A percentile compares a stretch with the other conserved stretches of the same genome.
Evolutionary conservation across 2,888 invertebrate genomes (phyloP).

Genomic region (Eilema caniola): DNA sequence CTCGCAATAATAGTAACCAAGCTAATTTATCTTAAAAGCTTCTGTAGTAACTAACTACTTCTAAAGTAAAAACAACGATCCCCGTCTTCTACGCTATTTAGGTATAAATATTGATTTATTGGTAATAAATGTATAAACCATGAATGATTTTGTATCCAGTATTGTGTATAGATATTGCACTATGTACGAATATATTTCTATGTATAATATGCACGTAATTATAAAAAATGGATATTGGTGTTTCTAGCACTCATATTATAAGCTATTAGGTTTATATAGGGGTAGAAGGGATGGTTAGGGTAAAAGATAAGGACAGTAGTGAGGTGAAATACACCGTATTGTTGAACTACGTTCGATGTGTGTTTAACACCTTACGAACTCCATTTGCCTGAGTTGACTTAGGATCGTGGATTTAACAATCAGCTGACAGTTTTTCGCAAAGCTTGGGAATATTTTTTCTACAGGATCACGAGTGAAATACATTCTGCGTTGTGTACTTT

Average conservation of each 20-base stretch:
- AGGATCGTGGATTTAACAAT: conserved; percentile 31
- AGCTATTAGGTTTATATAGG: too few relatives aligned
- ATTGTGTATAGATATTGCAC: background rate
- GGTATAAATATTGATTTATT: background rate
- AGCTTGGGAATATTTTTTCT: conserved; percentile 27
- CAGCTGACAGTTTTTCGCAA: conserved; percentile 19
- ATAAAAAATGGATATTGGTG: too few relatives aligned
- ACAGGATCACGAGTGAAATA: conserved; percentile 5
- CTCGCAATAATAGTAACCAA: conserved; percentile 15
- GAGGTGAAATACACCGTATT: background rate
- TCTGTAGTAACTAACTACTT: conserved; percentile 27
- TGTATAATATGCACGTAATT: too few relatives aligned
- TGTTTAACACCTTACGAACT: conserved; percentile 5
- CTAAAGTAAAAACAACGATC: conserved; percentile 26
- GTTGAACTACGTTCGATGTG: background rate
- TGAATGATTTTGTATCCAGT: background rate
- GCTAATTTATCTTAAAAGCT: conserved; percentile 33
- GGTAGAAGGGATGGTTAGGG: too few relatives aligned
- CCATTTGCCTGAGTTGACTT: conserved; percentile 34
- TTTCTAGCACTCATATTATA: too few relatives aligned
- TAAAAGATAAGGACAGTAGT: background rate
- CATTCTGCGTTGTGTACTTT: conserved; percentile 10
- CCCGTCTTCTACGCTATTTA: background rate
- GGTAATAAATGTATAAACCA: background rate
- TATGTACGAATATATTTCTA: background rate